Evolutionary conservation across 2,888 invertebrate species (phyloP).

Genomic region (Drosophila rellima): DNA sequence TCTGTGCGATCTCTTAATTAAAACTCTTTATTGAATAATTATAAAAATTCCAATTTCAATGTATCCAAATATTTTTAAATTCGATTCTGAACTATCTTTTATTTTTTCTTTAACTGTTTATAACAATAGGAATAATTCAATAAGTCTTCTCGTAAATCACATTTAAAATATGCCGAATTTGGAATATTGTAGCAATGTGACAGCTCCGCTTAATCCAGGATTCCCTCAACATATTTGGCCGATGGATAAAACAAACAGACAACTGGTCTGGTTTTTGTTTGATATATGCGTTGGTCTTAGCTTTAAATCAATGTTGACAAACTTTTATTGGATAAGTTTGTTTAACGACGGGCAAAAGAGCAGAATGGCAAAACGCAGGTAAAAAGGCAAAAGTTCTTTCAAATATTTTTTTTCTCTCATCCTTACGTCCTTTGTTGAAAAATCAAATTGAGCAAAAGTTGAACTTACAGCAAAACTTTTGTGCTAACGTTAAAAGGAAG

Average conservation of each 20-base stretch:
- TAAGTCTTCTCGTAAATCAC: not conserved
- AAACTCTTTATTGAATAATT: no score
- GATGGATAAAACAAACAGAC: conserved; percentile 36
- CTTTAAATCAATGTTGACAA: conserved; percentile 85
- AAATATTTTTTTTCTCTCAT: conserved; percentile 21
- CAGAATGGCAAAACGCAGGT: conserved; percentile 56
- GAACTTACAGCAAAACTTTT: conserved; percentile 59
- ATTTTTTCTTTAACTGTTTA: not conserved
- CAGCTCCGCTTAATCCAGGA: not conserved
- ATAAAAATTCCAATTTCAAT: not conserved
- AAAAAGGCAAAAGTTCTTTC: conserved; percentile 68
- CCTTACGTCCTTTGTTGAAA: conserved; percentile 59
- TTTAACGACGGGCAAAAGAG: conserved; percentile 78
- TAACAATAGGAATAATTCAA: not conserved
- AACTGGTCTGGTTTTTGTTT: conserved; percentile 52
- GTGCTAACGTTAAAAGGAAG: conserved; percentile 49
- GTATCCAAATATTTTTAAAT: not conserved
- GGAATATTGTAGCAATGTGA: not conserved
- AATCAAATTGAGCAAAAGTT: conserved; percentile 81
- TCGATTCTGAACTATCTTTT: not conserved
- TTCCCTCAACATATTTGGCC: not conserved
- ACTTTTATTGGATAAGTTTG: conserved; percentile 86
- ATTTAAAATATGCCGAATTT: conserved; percentile 5
- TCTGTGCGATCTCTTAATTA: no score
- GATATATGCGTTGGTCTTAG: conserved; percentile 75